Evolutionary conservation across 2,113 vertebrate species (phyloP).

Genomic region (Sturnira hondurensis): DNA sequence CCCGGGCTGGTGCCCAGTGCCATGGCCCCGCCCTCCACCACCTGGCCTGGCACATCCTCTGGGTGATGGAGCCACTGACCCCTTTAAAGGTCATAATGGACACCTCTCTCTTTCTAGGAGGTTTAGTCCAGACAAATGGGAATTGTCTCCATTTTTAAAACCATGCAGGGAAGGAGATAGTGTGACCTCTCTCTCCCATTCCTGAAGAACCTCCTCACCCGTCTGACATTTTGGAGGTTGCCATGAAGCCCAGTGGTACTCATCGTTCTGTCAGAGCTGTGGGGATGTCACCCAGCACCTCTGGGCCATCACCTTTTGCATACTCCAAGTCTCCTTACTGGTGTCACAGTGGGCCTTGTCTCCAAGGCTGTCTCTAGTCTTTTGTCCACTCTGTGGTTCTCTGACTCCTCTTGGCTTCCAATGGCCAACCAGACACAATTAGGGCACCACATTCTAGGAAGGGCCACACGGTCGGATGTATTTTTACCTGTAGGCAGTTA

Average conservation of each 20-base stretch:
- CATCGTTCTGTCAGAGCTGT: not conserved
- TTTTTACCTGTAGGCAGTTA: not conserved
- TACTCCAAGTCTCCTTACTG: not conserved
- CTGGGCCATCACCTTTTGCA: not conserved
- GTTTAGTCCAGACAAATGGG: not conserved
- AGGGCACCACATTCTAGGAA: not conserved
- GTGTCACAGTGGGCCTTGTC: not conserved
- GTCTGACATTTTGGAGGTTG: not conserved
- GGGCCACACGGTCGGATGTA: not conserved
- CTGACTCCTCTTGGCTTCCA: not conserved
- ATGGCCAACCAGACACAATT: not conserved
- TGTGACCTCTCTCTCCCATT: not conserved
- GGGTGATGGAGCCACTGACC: not conserved
- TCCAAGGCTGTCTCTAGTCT: not conserved
- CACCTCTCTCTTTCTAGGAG: constrained; percentile 35
- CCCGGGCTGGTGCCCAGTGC: not conserved
- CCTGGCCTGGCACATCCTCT: constrained; percentile 7
- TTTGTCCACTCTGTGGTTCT: not conserved
- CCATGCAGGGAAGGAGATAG: not conserved
- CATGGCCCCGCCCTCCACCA: not conserved
- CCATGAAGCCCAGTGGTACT: not conserved
- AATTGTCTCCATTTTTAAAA: not conserved
- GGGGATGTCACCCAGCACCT: not conserved
- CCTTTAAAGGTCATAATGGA: constrained; percentile 44
- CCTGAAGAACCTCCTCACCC: not conserved